Conservation (phyloP, 2,797 vertebrate species). For the Micromesistius poutassou region DNA sequence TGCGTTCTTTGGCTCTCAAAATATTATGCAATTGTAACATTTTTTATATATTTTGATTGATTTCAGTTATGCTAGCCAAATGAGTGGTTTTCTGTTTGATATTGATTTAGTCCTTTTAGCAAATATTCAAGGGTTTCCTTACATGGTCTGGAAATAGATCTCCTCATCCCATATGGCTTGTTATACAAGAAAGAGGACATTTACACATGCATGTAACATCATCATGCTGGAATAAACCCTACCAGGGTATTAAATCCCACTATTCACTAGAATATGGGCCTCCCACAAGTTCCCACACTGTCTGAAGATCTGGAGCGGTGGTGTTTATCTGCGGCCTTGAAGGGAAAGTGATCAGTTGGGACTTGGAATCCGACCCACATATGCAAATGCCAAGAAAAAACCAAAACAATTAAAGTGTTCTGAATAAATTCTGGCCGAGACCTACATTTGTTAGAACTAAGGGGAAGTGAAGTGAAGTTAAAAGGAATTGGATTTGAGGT, state of each 20-base stretch:
- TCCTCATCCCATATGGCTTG: neutral
- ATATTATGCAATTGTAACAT: neutral
- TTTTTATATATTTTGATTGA: neutral
- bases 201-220: neutral
- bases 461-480: neutral
- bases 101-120: neutral
- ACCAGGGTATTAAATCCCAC: neutral
- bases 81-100: neutral
- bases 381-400: neutral
- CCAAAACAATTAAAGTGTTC: neutral
- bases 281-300: neutral
- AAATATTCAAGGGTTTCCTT: neutral
- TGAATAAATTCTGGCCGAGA: neutral
- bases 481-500: neutral
- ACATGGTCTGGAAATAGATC: neutral
- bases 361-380: conserved; percentile 1
- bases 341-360: neutral
- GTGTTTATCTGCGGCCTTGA: neutral
- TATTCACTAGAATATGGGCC: neutral
- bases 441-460: neutral
- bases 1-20: neutral
- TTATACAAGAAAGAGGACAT: neutral
- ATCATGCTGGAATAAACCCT: neutral
- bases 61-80: neutral
- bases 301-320: neutral